These are phyloP conservation scores for Dolichotis patagonum DNA, from an alignment of 2,113 vertebrate genomes.

Conservation along the genomic window DNA sequence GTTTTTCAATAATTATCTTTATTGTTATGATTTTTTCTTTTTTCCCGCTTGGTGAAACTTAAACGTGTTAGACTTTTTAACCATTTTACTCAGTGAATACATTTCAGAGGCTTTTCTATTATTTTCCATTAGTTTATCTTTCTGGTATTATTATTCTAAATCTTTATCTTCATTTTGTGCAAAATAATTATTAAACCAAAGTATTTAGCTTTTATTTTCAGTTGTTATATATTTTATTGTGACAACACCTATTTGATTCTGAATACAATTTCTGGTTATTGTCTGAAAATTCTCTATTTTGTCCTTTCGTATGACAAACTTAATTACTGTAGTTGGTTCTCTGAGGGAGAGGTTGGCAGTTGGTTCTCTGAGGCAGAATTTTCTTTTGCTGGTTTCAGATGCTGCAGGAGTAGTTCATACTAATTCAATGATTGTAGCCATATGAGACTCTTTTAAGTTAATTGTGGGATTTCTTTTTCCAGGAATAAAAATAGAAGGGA, in stretches of 20 bases:
- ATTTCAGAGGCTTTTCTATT: background rate
- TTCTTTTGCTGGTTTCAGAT: background rate
- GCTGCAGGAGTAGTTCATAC: background rate
- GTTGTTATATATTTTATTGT: background rate
- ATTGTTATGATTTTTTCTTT: background rate
- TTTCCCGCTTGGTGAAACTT: background rate
- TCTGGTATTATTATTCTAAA: background rate
- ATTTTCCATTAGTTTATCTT: background rate
- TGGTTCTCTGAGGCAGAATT: background rate
- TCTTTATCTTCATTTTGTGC: background rate
- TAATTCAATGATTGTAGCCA: background rate
- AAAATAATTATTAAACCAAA: background rate
- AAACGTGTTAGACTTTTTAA: background rate
- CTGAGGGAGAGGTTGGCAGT: too few species aligned
- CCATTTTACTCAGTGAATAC: background rate
- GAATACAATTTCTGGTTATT: background rate
- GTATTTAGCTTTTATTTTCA: background rate
- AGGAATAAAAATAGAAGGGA: background rate
- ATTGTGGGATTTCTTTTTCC: background rate
- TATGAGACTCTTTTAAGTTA: background rate
- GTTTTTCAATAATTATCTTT: background rate
- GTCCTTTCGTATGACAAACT: background rate
- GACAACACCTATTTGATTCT: conserved; percentile 29
- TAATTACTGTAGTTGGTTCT: too few species aligned
- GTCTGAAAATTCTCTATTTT: background rate